Evolutionary conservation across 2,888 invertebrate species (phyloP).

Genomic region (Parapristionchus giblindavisi): DNA sequence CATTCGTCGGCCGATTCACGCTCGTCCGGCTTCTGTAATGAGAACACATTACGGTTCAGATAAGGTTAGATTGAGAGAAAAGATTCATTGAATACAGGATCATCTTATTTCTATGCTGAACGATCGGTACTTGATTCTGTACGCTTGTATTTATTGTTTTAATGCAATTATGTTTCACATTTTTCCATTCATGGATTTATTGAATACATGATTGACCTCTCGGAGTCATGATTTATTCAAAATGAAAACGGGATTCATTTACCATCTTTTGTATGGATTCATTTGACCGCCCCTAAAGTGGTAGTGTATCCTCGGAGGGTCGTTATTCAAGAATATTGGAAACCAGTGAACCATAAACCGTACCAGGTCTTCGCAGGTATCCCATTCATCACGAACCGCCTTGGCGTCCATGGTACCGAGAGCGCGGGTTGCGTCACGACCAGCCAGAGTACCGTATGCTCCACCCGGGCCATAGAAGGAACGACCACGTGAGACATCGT

Average conservation of each 20-base stretch:
- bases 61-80: not conserved
- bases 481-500: slow-evolving; percentile 63
- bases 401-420: slow-evolving; percentile 63
- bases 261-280: too few species aligned
- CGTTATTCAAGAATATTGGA: too few species aligned
- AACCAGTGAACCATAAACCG: too few species aligned
- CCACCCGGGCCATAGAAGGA: slow-evolving; percentile 66
- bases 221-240: too few species aligned
- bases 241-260: too few species aligned
- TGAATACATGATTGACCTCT: too few species aligned
- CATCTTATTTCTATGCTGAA: not conserved
- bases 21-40: slow-evolving; percentile 37
- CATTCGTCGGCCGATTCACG: slow-evolving; percentile 55
- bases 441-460: slow-evolving; percentile 61
- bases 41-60: not conserved
- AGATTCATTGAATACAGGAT: not conserved
- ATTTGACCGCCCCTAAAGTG: too few species aligned
- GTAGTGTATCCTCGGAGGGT: too few species aligned
- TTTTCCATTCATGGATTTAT: too few species aligned
- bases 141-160: too few species aligned
- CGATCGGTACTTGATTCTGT: not conserved
- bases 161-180: too few species aligned
- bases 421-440: slow-evolving; percentile 65
- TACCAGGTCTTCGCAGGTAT: slow-evolving; percentile 57
- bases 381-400: slow-evolving; percentile 59